Base-by-base conservation (phyloP, 2,888 invertebrate species). In the Halictus quadricinctus region DNA sequence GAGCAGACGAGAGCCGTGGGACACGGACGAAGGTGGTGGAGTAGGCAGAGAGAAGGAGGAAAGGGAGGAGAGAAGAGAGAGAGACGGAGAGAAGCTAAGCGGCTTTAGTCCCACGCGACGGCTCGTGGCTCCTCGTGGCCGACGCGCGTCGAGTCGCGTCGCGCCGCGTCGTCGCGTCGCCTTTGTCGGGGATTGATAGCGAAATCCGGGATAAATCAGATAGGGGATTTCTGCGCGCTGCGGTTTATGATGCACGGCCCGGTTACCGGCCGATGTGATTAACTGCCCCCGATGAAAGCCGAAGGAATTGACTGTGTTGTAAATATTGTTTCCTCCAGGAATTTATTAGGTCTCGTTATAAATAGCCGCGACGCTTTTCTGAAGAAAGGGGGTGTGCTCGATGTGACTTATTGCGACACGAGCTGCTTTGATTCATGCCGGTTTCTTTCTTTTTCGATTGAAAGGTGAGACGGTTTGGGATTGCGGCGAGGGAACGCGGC, bases 111-210 rank as follows among this genome's bases (percentile, higher is more conserved):
- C 92, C 92, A 92, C 92, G 92, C 92, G 92, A 92, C 92, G 92
- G 92, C 92, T 92, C 92, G 92, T 92, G 92, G 92, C 92, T 92
- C 92, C 92, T 92, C 92, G 92, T 92, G 92, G 36, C 91, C 92
- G 92, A 92, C 92, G 92, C 92, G 92, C 92, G 92, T 91, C 64
- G 64, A 15, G 64, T 25, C 64, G 25, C 64, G 18, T 91, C 90
- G 91, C 92, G 92, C 91, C 91, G 90, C 87, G 88, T 85, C 88
- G 83, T 86, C 86, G 78, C 86, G 86, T 80, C 87, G 83, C 89
- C 88, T 87, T 88, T 88, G 91, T 89, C 87, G 88, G 90, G 72
- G 76, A 80, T 81, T 86, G 85, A 86, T 86, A 86, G 85, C 69
- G 81, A 80, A 84, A 85, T 77, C 85, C 75, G 48, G 77, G 73